Base-by-base conservation (phyloP, 2,888 invertebrate genomes). In the Bombylius discolor region DNA sequence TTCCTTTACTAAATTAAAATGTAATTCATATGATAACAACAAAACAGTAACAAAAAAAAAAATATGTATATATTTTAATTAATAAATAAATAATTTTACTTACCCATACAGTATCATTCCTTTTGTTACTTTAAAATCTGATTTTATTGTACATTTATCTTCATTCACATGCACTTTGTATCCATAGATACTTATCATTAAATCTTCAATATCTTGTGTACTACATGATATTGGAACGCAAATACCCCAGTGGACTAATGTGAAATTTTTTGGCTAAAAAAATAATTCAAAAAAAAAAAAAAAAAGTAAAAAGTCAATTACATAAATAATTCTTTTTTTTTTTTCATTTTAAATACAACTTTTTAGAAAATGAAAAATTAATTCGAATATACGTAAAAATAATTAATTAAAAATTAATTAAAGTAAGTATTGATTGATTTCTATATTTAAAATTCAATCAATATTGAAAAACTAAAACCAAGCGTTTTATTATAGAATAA, bases 211-310 rank as follows among this genome's bases (percentile, higher is more conserved):
- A 31, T 81, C 78, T 8, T 71, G 65, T 1, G 77, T 72, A 47
- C 73, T 71, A 64, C 84, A 84, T 1, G 79, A 73, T 47, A 78
- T 78, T 13, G 84, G 84, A 7, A 82, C 73, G 64, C 84, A 84
- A 0, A 82, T 77, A 3, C 81, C 82, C 83, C 83, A 84, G 58
- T 80, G 79, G 0, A 81, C 63, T 36, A 61, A 57, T 42, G 68
- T 64, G 9, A 60, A 59, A 56, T 65, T 64, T 39, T 45, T 55
- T 36, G 60, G 49, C 65, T 66, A 53, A 3, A 45, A 11, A 13
- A 45, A n/a, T n/a, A n/a, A n/a, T n/a, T n/a, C n/a, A 47, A 47
- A 32, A 47, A 50, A 55, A 52, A n/a, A 51, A 34, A 52, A 49
- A 49, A 47, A 47, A 56, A 39, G 45, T n/a, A 51, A 33, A 31